These are phyloP conservation scores for Philhelius pedissequus DNA, from an alignment of 2,888 invertebrate species.

Conservation along the genomic window DNA sequence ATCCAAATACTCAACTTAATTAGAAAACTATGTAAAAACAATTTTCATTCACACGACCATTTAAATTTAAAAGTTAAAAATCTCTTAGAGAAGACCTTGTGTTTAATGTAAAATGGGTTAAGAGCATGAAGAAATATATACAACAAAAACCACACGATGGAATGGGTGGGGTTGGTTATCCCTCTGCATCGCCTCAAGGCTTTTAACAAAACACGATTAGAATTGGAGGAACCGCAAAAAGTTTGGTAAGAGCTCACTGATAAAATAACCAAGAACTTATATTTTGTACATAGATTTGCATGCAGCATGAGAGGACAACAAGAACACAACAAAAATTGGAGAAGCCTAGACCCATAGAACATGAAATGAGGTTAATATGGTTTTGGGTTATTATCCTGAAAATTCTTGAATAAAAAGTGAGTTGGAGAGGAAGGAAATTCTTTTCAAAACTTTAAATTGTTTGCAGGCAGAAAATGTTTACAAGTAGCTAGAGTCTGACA, in stretches of 20 bases:
- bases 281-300: not conserved
- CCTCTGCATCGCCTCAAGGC: not conserved
- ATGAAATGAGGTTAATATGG: constrained; percentile 7
- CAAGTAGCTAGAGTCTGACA: too few relatives aligned
- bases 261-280: not conserved
- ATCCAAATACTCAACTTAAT: not conserved
- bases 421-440: not conserved
- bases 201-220: constrained; percentile 1
- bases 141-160: not conserved
- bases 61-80: not conserved
- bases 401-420: not conserved
- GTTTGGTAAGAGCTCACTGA: not conserved
- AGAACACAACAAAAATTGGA: not conserved
- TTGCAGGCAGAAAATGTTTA: not conserved
- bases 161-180: too few relatives aligned
- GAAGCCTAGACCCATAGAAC: not conserved
- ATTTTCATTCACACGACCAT: not conserved
- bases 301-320: not conserved
- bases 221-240: not conserved
- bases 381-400: not conserved
- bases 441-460: not conserved
- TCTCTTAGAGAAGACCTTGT: not conserved
- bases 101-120: not conserved
- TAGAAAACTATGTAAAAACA: not conserved
- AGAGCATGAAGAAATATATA: not conserved